Conservation (phyloP, 2,113 vertebrate species). For the Probosciger aterrimus region DNA sequence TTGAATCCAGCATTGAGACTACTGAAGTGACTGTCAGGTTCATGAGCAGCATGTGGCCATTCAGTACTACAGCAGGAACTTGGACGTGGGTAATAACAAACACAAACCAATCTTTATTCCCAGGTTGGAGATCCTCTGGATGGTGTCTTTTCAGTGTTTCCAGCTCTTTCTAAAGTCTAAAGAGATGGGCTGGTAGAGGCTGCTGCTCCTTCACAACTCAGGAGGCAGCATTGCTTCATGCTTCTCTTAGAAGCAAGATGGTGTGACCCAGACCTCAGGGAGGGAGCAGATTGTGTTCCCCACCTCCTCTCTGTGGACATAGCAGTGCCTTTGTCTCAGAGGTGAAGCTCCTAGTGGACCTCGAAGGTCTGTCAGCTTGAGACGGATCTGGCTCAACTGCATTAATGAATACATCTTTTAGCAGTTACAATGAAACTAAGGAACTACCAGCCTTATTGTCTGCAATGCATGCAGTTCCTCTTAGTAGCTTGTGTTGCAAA, state of each 20-base stretch:
- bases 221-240: background rate
- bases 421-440: background rate
- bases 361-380: background rate
- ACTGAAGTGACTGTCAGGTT: background rate
- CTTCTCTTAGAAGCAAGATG: too few relatives aligned
- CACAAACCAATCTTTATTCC: background rate
- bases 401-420: background rate
- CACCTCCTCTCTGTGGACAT: background rate
- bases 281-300: background rate
- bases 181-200: background rate
- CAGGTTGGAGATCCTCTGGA: background rate
- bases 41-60: background rate
- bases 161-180: background rate
- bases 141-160: background rate
- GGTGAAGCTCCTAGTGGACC: background rate
- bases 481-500: background rate
- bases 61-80: background rate
- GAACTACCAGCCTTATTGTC: background rate
- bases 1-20: background rate
- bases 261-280: background rate
- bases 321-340: background rate
- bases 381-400: background rate
- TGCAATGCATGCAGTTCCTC: background rate
- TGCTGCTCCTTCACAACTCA: rapidly evolving
- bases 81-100: background rate